A percentile compares a stretch with the other conserved stretches of the same genome.
Conservation (phyloP, 2,888 invertebrate species). For the Diarsia brunnea region DNA sequence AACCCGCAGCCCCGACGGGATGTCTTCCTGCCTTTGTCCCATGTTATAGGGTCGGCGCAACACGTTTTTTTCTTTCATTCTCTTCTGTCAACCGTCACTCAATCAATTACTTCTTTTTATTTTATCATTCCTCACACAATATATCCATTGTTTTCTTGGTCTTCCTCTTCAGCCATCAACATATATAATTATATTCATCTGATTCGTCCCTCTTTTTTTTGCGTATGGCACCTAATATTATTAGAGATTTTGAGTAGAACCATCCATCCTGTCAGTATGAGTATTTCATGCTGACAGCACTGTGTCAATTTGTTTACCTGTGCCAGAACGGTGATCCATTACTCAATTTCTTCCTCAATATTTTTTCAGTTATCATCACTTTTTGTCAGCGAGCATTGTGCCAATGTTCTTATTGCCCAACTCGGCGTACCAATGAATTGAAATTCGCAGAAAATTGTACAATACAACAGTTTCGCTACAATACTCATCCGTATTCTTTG, state of each 20-base stretch:
- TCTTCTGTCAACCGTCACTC: too few species aligned
- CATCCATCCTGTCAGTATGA: not conserved
- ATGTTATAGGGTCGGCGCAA: too few species aligned
- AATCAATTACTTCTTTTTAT: too few species aligned
- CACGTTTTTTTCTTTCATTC: too few species aligned
- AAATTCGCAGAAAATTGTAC: constrained; percentile 44
- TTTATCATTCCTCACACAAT: too few species aligned
- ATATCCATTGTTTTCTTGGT: too few species aligned
- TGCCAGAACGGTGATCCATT: not conserved
- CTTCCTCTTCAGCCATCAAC: too few species aligned
- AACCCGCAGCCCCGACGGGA: too few species aligned
- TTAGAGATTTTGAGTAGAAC: not conserved
- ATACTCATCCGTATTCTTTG: constrained; percentile 40
- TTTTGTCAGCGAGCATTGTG: constrained; percentile 10
- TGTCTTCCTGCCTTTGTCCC: too few species aligned
- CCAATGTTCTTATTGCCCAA: constrained; percentile 8
- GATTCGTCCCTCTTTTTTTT: too few species aligned
- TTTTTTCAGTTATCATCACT: not conserved
- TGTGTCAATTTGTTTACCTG: not conserved
- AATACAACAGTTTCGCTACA: constrained; percentile 21
- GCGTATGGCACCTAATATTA: not conserved
- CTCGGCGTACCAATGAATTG: constrained; percentile 28
- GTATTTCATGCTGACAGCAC: not conserved
- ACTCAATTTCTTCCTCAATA: not conserved
- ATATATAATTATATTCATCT: too few species aligned